Conservation (phyloP, 2,113 vertebrate genomes). For the Dipodomys stephensi region DNA sequence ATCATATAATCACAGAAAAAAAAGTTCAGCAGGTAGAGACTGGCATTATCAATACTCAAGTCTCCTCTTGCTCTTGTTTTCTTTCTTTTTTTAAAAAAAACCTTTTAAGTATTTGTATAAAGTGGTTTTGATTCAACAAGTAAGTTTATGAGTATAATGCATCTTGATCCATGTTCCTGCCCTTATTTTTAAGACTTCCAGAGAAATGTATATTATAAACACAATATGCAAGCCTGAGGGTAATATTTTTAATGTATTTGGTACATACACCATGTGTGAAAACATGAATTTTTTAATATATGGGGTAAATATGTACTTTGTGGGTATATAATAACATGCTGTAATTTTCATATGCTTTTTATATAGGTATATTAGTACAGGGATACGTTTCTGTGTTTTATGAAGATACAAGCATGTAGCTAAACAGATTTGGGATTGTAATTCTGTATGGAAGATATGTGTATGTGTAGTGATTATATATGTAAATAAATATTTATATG, state of each 20-base stretch:
- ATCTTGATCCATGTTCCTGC: background rate
- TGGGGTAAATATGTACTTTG: slow-evolving; percentile 13
- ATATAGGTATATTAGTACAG: background rate
- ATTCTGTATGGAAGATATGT: background rate
- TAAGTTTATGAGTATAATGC: too few relatives aligned
- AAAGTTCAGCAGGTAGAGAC: background rate
- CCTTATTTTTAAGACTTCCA: slow-evolving; percentile 33
- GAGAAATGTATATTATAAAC: slow-evolving; percentile 52
- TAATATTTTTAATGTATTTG: slow-evolving; percentile 38
- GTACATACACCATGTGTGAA: background rate
- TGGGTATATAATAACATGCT: background rate
- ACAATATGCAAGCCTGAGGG: background rate
- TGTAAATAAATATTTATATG: slow-evolving; percentile 54
- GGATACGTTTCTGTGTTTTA: background rate
- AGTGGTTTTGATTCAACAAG: too few relatives aligned
- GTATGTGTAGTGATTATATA: background rate
- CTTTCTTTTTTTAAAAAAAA: too few relatives aligned
- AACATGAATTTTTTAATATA: slow-evolving; percentile 7
- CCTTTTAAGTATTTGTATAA: too few relatives aligned
- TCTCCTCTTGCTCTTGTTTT: background rate
- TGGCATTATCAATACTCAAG: background rate
- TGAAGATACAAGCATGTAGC: background rate
- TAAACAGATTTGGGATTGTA: background rate
- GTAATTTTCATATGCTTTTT: slow-evolving; percentile 29
- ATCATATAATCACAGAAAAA: background rate